Evolutionary conservation across 2,888 invertebrate species (phyloP), one percentile per base, ranked within the genome.

Genomic region (Mythimna vitellina): DNA sequence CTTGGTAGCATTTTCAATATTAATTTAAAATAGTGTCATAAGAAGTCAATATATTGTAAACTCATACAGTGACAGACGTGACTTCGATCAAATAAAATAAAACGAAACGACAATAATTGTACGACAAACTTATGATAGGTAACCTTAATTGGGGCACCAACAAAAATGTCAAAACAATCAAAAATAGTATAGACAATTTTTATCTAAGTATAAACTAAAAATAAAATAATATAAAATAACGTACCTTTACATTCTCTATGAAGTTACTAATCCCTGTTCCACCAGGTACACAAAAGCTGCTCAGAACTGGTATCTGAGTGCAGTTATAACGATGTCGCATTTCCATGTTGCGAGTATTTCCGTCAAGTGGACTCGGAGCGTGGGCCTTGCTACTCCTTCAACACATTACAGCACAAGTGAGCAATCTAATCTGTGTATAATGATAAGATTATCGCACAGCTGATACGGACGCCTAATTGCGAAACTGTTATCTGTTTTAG

Each of bases 311-410:
- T 97, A 57, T 80, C 91, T 17, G 90, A 90, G n/a, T 97, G 97
- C 83, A 89, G 88, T 32, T 97, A 96, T 93, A 96, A 96, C 76
- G 88, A 91, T 1, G 74, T 87, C 46, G 78, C 85, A 54, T 96
- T 97, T 73, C 88, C 96, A 82, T 97, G 97, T 87, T 97, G 97
- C 79, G 81, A 93, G 46, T 91, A 93, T 73, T 97, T 97, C 83
- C 88, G 87, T 12, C 73, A 78, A 3, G 92, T 96, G 1, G 95
- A 96, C 69, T 96, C 96, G 0, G 96, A 97, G 82, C 88, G 94
- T 74, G 97, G 97, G 25, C 87, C 91, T 57, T 97, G 97, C 81
- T 97, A 92, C 84, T 93, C 94, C n/a, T 94, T 97, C 78, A 97
- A 97, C 88, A 96, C 96, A 14, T 88, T 95, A 70, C 97, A 97